A percentile compares a stretch with the other conserved stretches of the same genome.
Conservation (phyloP, 1,140 invertebrate species). For the Drosophila suzukii region DNA sequence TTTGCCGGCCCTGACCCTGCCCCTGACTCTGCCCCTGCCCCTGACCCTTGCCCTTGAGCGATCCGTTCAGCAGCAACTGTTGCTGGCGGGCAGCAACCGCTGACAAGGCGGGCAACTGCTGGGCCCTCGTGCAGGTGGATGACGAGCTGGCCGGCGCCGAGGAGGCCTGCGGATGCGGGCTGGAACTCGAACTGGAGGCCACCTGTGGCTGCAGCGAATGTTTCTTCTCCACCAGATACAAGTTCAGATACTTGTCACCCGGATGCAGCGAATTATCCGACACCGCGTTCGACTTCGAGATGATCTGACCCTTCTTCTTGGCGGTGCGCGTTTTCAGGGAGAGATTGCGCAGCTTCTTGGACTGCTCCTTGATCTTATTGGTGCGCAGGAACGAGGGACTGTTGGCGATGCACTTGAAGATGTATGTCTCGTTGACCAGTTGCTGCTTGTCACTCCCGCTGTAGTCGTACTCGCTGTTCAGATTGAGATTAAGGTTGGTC, state of each 20-base stretch:
- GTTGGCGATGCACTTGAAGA: constrained; percentile 84
- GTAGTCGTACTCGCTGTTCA: constrained; percentile 75
- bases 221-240: constrained; percentile 83
- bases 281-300: constrained; percentile 82
- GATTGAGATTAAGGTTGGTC: constrained; percentile 71
- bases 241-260: constrained; percentile 82
- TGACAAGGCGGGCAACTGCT: constrained; percentile 57
- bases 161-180: constrained; percentile 27
- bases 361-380: constrained; percentile 84
- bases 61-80: constrained; percentile 74
- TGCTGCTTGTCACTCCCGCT: constrained; percentile 78
- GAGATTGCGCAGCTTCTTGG: constrained; percentile 80
- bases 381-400: constrained; percentile 83
- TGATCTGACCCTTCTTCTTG: constrained; percentile 81
- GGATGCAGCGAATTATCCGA: constrained; percentile 83
- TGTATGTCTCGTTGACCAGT: constrained; percentile 81
- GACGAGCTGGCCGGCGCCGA: constrained; percentile 54
- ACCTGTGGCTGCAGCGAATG: constrained; percentile 69
- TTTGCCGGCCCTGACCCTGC: constrained; percentile 18
- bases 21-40: not conserved
- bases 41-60: constrained; percentile 63
- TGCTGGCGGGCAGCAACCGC: constrained; percentile 71
- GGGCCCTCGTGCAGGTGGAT: constrained; percentile 30
- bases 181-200: constrained; percentile 16
- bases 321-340: constrained; percentile 76